Base-by-base conservation (phyloP, 2,113 vertebrate genomes). In the Abramis brama region DNA sequence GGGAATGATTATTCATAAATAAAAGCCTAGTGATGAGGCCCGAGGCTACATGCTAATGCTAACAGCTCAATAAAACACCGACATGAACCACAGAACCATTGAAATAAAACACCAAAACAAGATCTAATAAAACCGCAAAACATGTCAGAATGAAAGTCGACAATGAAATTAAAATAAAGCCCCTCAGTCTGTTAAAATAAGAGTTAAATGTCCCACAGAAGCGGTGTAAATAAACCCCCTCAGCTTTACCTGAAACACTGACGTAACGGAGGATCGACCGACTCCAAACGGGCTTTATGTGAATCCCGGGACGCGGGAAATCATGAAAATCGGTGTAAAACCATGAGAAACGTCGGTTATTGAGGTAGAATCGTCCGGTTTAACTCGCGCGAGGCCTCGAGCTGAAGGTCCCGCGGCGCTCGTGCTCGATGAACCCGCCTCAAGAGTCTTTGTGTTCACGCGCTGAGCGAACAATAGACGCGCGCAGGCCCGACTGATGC, bases 381-480 rank as follows among this genome's bases (percentile, higher is more conserved):
- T 57, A 12, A 71, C 9, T 83, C 47, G 66, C 68, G 66, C 30
- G 30, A 71, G 81, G 81, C 81, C 81, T 83, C 81, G 68, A 82
- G 80, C 80, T 83, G 81, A 55, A 83, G 64, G 66, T 73, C 45
- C 81, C 66, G 79, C 79, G 79, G 39, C 79, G 79, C 79, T 81
- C 59, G 79, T 64, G 79, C 79, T 81, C 79, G 66, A 52, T 82
- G 25, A 52, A 82, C 43, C 62, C 80, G 80, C 80, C 80, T 82
- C 80, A 19, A 82, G 81, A 73, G 50, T 83, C 81, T 83, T 83
- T 83, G 81, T 83, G 81, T 73, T 83, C 68, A 70, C 47, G 68
- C 81, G 81, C 66, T 25, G 66, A 83, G 47, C 81, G 66, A 83
- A 83, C 81, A 83, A 83, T 83, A 73, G 81, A 83, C 64, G 66